Percentiles rank a stretch among this genome's conserved stretches.
Conservation (phyloP, 2,113 vertebrate species). For the Tringa solitaria region DNA sequence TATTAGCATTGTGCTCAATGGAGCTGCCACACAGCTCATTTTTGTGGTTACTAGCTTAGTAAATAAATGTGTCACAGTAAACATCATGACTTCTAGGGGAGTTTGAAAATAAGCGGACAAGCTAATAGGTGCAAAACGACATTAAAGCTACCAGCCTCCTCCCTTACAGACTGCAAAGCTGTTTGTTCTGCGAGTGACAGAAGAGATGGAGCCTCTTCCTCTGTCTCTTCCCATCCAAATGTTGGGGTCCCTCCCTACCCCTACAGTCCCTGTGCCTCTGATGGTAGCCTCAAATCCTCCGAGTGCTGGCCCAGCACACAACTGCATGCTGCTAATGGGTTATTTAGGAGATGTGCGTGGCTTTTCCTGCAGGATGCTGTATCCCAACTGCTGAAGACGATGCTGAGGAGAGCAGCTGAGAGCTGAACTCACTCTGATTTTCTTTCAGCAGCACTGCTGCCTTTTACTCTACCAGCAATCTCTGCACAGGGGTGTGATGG, state of each 20-base stretch:
- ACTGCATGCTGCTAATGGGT: neutral
- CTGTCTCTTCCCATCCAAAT: accelerated
- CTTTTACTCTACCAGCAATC: neutral
- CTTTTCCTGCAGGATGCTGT: neutral
- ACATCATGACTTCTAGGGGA: constrained; percentile 40
- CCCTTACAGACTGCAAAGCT: neutral
- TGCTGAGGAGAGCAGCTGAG: neutral
- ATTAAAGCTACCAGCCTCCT: neutral
- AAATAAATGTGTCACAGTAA: constrained; percentile 59
- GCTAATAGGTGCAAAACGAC: constrained; percentile 30
- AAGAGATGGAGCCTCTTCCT: neutral
- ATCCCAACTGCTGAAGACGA: neutral
- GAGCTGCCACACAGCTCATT: constrained; percentile 53
- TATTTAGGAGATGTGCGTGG: neutral
- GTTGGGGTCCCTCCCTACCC: accelerated
- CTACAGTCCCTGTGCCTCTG: neutral
- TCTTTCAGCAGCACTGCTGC: neutral
- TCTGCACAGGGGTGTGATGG: neutral
- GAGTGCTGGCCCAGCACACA: neutral
- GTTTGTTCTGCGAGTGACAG: neutral
- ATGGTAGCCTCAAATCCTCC: neutral
- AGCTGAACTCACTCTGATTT: neutral
- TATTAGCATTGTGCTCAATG: constrained; percentile 46
- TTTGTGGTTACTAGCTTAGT: constrained; percentile 39
- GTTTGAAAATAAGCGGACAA: neutral